Evolutionary conservation across 1,140 invertebrate genomes (phyloP), one percentile per base, ranked within the genome.

Genomic region (Colletes latitarsis): DNA sequence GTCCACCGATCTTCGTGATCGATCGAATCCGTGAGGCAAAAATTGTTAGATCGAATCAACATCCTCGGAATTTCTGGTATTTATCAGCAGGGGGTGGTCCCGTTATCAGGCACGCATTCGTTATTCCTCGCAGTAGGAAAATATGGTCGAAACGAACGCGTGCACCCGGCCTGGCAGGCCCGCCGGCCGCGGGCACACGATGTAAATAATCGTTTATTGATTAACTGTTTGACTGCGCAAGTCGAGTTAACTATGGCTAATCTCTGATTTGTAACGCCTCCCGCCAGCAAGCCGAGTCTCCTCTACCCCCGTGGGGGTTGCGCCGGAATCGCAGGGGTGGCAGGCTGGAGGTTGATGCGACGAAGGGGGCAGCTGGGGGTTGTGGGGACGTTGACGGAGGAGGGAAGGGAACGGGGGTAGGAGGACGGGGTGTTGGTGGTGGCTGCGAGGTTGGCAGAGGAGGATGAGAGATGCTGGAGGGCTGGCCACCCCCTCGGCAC

Each of bases 191-290:
- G 83, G 87, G 62, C 83, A 82, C 81, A 85, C 82, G 90, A 91
- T 90, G 89, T 91, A 92, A 92, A 93, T 93, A 93, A 93, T 93
- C 92, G 88, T 89, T 93, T 93, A 93, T 93, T 93, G 92, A 93
- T 93, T 93, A 93, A 93, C 92, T 92, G 92, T 92, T 92, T 93
- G 92, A 92, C 91, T 92, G 92, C 91, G 91, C 92, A 93, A 92
- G 92, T 92, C 91, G 92, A 93, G 92, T 93, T 93, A 93, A 93
- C 92, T 93, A 92, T 89, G 91, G 92, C 92, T 93, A 93, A 93
- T 93, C 92, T 93, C 92, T 91, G 92, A 93, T 93, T 93, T 93
- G 92, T 92, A 92, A 93, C 91, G 91, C 90, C 91, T 79, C 77
- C 70, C 76, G 55, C 39, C 63, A 52, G n/a, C 70, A 72, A 72